Evolutionary conservation across 2,888 invertebrate species (phyloP).

Genomic region (Eumacrocentrus americanus): DNA sequence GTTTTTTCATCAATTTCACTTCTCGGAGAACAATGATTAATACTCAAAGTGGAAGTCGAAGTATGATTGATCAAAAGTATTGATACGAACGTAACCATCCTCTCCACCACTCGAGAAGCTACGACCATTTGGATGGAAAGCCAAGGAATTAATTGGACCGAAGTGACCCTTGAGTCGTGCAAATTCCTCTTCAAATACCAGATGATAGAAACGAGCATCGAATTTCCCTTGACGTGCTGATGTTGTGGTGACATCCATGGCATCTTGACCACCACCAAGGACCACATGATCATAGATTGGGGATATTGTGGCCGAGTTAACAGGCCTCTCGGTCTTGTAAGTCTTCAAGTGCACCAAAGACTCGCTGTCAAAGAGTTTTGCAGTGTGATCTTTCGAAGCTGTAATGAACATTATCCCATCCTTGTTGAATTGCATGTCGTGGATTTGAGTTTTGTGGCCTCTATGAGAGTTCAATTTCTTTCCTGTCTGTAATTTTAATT

Average conservation of each 20-base stretch:
- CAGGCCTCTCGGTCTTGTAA: conserved; percentile 96
- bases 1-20: too few species aligned
- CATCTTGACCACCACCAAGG: conserved; percentile 98
- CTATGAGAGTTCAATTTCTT: conserved; percentile 79
- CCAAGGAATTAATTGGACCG: conserved; percentile 98
- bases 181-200: conserved; percentile 79
- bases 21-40: conserved; percentile 49
- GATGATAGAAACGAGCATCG: conserved; percentile 81
- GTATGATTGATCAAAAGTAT: conserved; percentile 95
- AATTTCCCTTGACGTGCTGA: conserved; percentile 95
- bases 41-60: conserved; percentile 95
- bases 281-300: conserved; percentile 96
- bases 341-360: conserved; percentile 88
- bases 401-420: conserved; percentile 97
- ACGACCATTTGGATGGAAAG: conserved; percentile 97
- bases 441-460: conserved; percentile 87
- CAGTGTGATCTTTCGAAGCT: conserved; percentile 94
- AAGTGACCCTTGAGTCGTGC: conserved; percentile 97
- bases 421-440: conserved; percentile 94
- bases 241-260: conserved; percentile 98
- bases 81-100: conserved; percentile 96
- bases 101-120: conserved; percentile 98
- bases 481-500: conserved; percentile 69
- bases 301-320: conserved; percentile 97
- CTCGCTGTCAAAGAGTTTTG: conserved; percentile 91